Base-by-base conservation (phyloP, 2,888 invertebrate genomes). In the Orchestes rusci region DNA sequence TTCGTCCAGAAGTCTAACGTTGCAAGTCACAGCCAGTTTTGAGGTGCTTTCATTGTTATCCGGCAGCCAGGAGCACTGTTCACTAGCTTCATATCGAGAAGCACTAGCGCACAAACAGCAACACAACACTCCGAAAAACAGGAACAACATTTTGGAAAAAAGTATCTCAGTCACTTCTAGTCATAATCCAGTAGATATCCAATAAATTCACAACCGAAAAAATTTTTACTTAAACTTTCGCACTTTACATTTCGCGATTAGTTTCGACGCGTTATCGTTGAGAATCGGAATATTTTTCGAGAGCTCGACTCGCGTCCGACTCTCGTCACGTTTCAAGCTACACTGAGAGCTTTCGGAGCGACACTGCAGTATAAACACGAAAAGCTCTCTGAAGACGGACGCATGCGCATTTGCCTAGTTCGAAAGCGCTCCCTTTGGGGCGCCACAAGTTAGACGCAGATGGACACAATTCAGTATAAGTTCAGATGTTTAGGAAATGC, bases 1-100 rank as follows among this genome's bases (percentile, higher is more conserved):
- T 42, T 78, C 75, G 53, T 85, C 85, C 48, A 86, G 74, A 52
- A 82, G 79, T 53, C 84, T 74, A 59, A 85, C 71, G 60, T 75
- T 76, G 66, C 87, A 88, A 47, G 77, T 73, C 50, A 82, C 72
- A 29, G 70, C 66, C 60, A 65, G 58, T 53, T 67, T 75, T 62
- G 66, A 74, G 63, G 63, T 59, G 3, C 70, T 69, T 50, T 71
- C 71, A 58, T 69, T 70, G 60, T 68, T 68, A 53, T 71, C 71
- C 45, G 70, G 63, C 51, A 68, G 56, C 70, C 70, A 71, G 23
- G 65, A 62, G 53, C 73, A 73, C 52, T 68, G 68, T 53, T 72
- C 71, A 2, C 66, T 66, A 19, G 68, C 64, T 44, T 67, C 66
- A 28, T 32, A 45, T 10, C 44, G 39, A 4, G 32, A 19, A 16